Base-by-base conservation (phyloP, 1,140 invertebrate species). In the Hypsibius dujardini region DNA sequence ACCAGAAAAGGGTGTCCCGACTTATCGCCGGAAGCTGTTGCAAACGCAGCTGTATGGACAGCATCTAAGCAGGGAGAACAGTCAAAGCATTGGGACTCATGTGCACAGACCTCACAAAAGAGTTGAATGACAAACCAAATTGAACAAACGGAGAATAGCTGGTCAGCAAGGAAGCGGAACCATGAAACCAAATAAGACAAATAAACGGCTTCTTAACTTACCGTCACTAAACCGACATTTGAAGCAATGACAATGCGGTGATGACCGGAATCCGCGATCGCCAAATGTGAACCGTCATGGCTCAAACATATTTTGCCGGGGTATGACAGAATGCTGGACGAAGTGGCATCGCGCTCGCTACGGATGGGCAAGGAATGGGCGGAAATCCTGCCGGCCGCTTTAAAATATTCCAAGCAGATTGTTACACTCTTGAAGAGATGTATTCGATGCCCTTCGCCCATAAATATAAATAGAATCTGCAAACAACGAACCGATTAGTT, bases 381-480 rank as follows among this genome's bases (percentile, higher is more conserved):
- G 1, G 56, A 15, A 1, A 70, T 71, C 1, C 12, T 76, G 76
- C 77, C 75, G 75, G 77, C 67, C 1, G 76, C 72, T 62, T 82
- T 81, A 76, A 87, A 92, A 78, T 85, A 85, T 1, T 82, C 78
- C 69, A 90, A 74, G 1, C 86, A 82, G 42, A 84, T 81, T 72
- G 81, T 82, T 1, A 87, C 82, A 76, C 86, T 90, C 47, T 83
- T 77, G 47, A 86, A 79, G 7, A 94, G 77, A 75, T 86, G 83
- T 14, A 87, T 81, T 76, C 83, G 84, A 75, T 92, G 86, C 1
- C 88, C 88, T 82, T 95, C 92, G 2, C 92, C 92, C 72, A 89
- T 86, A 12, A 92, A 79, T 59, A 87, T 82, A 75, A 90, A 85
- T 12, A 94, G 74, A n/a, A 56, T 56, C 50, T 56, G n/a, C n/a